Evolutionary conservation across 1,140 invertebrate genomes (phyloP).

Genomic region (Triops longicaudatus): DNA sequence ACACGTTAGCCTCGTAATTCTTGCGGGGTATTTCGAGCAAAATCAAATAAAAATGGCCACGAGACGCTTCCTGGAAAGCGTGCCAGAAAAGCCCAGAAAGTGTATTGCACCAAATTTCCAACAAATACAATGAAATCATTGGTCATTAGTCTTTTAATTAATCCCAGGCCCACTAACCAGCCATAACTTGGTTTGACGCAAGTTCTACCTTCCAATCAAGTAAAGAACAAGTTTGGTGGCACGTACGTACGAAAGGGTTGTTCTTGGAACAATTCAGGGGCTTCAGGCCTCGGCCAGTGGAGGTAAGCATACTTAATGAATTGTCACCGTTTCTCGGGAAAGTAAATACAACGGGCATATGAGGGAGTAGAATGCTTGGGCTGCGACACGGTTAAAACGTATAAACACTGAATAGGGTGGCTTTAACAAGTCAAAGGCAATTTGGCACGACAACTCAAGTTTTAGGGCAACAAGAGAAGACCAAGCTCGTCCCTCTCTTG

Average conservation of each 20-base stretch:
- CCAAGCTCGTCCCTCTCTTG: neutral
- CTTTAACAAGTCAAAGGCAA: neutral
- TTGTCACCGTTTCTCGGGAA: neutral
- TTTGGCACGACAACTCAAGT: neutral
- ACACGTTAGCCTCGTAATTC: neutral
- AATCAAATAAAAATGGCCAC: no score
- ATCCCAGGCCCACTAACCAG: neutral
- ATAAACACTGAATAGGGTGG: no score
- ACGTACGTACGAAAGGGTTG: neutral
- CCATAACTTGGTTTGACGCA: neutral
- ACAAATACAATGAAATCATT: neutral
- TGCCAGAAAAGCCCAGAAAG: neutral
- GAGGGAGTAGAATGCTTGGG: neutral
- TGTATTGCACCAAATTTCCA: slow-evolving; percentile 1
- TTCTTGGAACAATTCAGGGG: neutral
- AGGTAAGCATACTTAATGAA: neutral
- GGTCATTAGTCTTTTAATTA: slow-evolving; percentile 1
- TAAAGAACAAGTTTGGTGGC: neutral
- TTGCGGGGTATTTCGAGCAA: neutral
- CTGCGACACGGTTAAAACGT: no score
- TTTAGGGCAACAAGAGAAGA: neutral
- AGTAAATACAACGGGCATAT: neutral
- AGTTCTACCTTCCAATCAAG: neutral
- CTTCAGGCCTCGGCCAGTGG: neutral
- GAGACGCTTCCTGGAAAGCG: neutral